phyloP scores from a whole-genome alignment of 2,888 invertebrate genomes.

The Alcis repandata region DNA sequence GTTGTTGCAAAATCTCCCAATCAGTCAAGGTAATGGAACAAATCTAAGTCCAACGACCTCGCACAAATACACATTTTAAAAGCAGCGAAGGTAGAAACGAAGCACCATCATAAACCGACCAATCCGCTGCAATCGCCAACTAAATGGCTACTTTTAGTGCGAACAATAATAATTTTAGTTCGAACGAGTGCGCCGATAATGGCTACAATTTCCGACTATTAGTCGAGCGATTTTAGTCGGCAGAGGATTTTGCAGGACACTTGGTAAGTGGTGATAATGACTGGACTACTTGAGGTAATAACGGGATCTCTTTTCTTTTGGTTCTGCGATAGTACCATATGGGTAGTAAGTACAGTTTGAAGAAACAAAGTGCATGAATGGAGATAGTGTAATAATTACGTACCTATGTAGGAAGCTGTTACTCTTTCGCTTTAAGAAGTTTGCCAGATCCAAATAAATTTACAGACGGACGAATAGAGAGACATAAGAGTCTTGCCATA shows the following conservation, averaged over 20 bases:
- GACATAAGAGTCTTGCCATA: too few relatives aligned
- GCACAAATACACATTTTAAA: conserved; percentile 10
- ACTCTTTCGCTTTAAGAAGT: too few relatives aligned
- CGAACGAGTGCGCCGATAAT: conserved; percentile 82
- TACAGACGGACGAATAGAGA: too few relatives aligned
- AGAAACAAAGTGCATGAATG: neutral
- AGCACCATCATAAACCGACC: conserved; percentile 54
- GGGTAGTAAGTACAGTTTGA: conserved; percentile 7
- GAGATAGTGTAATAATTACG: neutral
- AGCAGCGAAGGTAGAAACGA: conserved; percentile 52
- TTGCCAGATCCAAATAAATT: too few relatives aligned
- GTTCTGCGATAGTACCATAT: neutral
- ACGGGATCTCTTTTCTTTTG: conserved; percentile 40
- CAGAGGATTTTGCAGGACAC: conserved; percentile 76
- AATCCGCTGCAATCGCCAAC: conserved; percentile 66
- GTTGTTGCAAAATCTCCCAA: too few relatives aligned
- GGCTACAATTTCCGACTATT: conserved; percentile 85
- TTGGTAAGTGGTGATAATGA: conserved; percentile 78
- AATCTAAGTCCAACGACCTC: neutral
- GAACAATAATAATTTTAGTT: conserved; percentile 86
- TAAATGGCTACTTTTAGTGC: conserved; percentile 83
- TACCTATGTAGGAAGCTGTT: too few relatives aligned
- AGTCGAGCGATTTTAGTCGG: conserved; percentile 62
- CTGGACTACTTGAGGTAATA: conserved; percentile 64
- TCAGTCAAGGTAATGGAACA: neutral